A percentile compares a stretch with the other conserved stretches of the same genome.
Conservation (phyloP, 2,888 invertebrate species). For the Agrilus mali region DNA sequence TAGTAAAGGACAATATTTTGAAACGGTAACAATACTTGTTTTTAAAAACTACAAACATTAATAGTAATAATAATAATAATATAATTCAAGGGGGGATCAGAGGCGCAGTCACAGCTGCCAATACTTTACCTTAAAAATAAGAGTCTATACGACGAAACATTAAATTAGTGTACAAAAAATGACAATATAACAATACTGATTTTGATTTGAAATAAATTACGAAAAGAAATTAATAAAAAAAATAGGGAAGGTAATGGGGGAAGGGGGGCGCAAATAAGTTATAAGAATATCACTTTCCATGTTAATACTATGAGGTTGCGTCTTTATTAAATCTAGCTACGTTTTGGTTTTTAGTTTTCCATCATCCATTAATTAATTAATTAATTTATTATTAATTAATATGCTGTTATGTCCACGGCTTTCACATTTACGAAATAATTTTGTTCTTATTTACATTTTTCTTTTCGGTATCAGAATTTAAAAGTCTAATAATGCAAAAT, state of each 20-base stretch:
- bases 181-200: conserved; percentile 30
- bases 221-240: conserved; percentile 17
- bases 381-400: too few relatives aligned
- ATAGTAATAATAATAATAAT: not conserved
- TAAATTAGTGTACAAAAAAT: not conserved
- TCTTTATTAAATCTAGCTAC: conserved; percentile 7
- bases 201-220: conserved; percentile 28
- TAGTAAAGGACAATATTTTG: conserved; percentile 2
- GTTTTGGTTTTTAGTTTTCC: too few relatives aligned
- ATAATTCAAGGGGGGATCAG: too few relatives aligned
- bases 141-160: conserved; percentile 16
- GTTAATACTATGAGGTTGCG: conserved; percentile 31
- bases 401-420: too few relatives aligned
- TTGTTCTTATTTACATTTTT: too few relatives aligned
- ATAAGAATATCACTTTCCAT: conserved; percentile 31
- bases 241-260: not conserved
- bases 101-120: conserved; percentile 19
- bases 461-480: too few relatives aligned
- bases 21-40: not conserved
- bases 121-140: conserved; percentile 11
- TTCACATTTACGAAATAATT: too few relatives aligned
- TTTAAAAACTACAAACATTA: not conserved
- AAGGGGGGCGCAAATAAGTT: conserved; percentile 19
- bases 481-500: too few relatives aligned
- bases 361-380: too few relatives aligned